Conservation (phyloP, 2,113 vertebrate species). For the Cricetomys ansorgei region DNA sequence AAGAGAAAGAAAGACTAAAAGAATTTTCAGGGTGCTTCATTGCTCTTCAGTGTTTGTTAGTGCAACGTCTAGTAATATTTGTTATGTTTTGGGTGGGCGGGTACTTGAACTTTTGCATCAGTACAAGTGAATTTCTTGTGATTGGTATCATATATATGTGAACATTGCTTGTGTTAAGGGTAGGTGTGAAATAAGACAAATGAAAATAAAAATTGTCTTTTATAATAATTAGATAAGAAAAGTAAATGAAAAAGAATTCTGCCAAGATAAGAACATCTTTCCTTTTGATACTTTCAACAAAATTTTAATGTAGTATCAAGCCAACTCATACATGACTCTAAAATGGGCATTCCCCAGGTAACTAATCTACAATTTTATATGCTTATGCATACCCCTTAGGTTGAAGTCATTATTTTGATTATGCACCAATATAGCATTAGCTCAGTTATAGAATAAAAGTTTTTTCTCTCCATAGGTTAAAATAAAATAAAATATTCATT, state of each 20-base stretch:
- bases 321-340: neutral
- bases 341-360: neutral
- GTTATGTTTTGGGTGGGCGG: neutral
- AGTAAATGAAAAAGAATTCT: neutral
- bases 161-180: neutral
- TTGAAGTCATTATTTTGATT: constrained; percentile 7
- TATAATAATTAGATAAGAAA: neutral
- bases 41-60: neutral
- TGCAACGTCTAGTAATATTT: neutral
- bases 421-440: neutral
- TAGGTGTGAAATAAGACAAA: neutral
- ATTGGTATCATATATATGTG: neutral
- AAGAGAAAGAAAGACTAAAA: neutral
- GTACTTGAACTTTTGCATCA: constrained; percentile 36
- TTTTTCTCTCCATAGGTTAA: constrained; percentile 19
- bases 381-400: neutral
- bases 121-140: neutral
- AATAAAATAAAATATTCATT: neutral
- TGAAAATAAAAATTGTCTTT: neutral
- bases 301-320: neutral
- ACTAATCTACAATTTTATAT: neutral
- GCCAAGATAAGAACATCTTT: neutral
- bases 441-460: neutral
- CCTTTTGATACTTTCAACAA: neutral
- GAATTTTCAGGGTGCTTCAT: neutral